These are phyloP conservation scores for Atherix ibis DNA, from an alignment of 2,888 invertebrate genomes.

Conservation along the genomic window DNA sequence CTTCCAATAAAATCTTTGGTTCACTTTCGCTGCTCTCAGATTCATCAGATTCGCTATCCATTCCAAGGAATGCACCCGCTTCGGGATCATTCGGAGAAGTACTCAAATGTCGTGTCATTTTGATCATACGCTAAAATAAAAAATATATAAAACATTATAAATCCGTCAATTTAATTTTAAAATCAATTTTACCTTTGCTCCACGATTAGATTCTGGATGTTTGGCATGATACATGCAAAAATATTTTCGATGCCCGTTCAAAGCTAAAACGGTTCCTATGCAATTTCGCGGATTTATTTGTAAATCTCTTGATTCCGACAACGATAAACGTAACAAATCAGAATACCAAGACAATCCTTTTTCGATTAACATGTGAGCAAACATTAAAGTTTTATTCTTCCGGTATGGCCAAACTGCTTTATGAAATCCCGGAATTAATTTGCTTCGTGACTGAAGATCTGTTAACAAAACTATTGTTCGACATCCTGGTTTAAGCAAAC, in stretches of 20 bases:
- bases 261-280: conserved; percentile 85
- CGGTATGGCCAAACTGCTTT: conserved; percentile 91
- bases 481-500: conserved; percentile 86
- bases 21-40: conserved; percentile 35
- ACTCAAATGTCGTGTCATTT: conserved; percentile 47
- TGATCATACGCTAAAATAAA: conserved; percentile 43
- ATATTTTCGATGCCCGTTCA: conserved; percentile 94
- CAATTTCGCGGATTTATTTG: conserved; percentile 93
- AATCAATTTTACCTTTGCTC: conserved; percentile 40
- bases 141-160: background rate
- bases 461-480: conserved; percentile 82
- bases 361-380: conserved; percentile 85
- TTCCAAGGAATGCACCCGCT: conserved; percentile 74
- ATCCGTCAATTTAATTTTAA: background rate
- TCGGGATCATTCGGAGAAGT: conserved; percentile 47
- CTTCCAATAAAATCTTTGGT: conserved; percentile 42
- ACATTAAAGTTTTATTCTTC: conserved; percentile 90
- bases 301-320: conserved; percentile 65
- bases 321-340: conserved; percentile 69
- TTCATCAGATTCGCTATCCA: conserved; percentile 51
- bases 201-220: conserved; percentile 64
- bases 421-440: conserved; percentile 81
- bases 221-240: conserved; percentile 98
- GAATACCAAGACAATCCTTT: conserved; percentile 89
- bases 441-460: conserved; percentile 73